Base-by-base conservation (phyloP, 2,113 vertebrate species). In the Coptodon bakossiorum region DNA sequence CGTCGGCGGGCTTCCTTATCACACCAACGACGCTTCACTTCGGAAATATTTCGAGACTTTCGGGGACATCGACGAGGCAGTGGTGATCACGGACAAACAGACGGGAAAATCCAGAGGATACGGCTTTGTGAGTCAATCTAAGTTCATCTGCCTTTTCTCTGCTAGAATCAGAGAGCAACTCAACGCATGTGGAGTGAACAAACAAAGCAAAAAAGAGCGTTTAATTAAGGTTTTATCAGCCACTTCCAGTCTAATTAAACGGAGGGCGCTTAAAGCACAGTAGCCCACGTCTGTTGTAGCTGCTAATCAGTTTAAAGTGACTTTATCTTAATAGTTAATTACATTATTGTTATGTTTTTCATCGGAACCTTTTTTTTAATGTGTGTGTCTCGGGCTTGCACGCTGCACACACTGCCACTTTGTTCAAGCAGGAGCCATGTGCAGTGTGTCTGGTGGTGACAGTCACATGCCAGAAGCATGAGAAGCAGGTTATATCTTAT, bases 51-150 rank as follows among this genome's bases (percentile, higher is more conserved):
- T 99, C 95, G 96, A 99, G 96, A 97, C 95, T 92, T 99, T 98
- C 94, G 98, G 98, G 63, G 97, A 98, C 94, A 98, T 99, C 94
- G 98, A 98, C 89, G 98, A 99, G 95, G 98, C 98, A 40, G 98
- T 99, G 89, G 98, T 99, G 82, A 99, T 99, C 94, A 99, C 98
- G 40, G 98, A 99, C 97, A 97, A 98, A 78, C 98, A 99, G 96
- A 98, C 98, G 5, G 98, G 98, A 68, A 99, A 98, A 88, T 99
- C 98, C 91, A 95, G 98, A 87, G 98, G 98, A 95, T 99, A 99
- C 53, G 98, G 98, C 87, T 99, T 99, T 92, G 98, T 99, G 95
- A 99, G 98, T 98, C 57, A 1, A 73, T 45, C 54, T 10, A 17
- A 84, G 12, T 78, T 71, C 4, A 71, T 71, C 22, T 79, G 10